Base-by-base conservation (phyloP, 2,888 invertebrate species). In the Erannis defoliaria region DNA sequence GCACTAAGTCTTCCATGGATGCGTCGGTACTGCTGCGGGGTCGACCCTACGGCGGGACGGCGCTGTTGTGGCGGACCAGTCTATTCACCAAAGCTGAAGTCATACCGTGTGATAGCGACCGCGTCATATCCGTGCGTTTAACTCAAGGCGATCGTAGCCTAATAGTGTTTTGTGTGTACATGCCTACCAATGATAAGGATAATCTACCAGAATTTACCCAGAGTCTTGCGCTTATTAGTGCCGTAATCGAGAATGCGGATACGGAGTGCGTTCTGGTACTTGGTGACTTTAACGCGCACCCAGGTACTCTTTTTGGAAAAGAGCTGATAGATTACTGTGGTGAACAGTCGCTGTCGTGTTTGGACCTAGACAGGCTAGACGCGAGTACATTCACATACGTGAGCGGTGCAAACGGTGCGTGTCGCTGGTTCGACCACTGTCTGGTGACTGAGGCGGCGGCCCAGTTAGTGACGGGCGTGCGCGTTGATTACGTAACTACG, bases 1-100 rank as follows among this genome's bases (percentile, higher is more conserved):
- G 51, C 5, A 49, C 60, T 23, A 66, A 55, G 12, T 71, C 67
- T 2, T 66, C 67, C 3, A 53, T 70, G 8, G 65, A 66, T 18
- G 59, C 61, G 10, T 51, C 62, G 6, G 58, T 12, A 5, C 9
- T 66, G 0, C 54, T 58, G 16, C 37, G 55, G 0, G 68, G 68
- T 26, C 18, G 68, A 9, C 64, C n/a, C n/a, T n/a, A n/a, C n/a
- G n/a, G n/a, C n/a, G n/a, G n/a, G n/a, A n/a, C n/a, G n/a, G n/a
- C n/a, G n/a, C n/a, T n/a, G 65, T 0, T 54, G 59, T 14, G 64
- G 68, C 1, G 71, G 71, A 2, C 57, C 8, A 57, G 49, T 29
- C 19, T 59, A n/a, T 70, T 66, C 31, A 37, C 49, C 0, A n/a
- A 21, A 12, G 62, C 59, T 5, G 51, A 60, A 5, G 29, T 63